Percentiles rank a stretch among this genome's conserved stretches.
Conservation (phyloP, 2,888 invertebrate species). For the Torymus tubicola region DNA sequence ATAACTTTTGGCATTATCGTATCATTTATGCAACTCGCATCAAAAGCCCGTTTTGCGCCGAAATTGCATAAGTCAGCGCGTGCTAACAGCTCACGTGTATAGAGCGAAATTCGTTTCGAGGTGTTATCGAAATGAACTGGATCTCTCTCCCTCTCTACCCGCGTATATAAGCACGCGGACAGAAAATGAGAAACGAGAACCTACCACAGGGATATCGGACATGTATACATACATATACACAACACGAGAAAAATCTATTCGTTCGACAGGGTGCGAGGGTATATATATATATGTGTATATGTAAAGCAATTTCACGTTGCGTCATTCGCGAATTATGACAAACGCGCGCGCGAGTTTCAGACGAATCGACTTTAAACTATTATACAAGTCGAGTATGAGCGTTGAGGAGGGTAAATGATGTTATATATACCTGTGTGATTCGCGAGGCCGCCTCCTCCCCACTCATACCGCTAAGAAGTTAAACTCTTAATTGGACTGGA, state of each 20-base stretch:
- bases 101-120: slow-evolving; percentile 15
- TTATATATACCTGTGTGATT: slow-evolving; percentile 25
- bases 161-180: too few species aligned
- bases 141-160: not conserved
- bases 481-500: slow-evolving; percentile 54
- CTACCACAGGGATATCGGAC: too few species aligned
- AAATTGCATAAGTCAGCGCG: not conserved
- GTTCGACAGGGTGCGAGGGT: slow-evolving; percentile 6
- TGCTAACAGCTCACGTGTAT: slow-evolving; percentile 3
- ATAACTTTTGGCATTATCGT: slow-evolving; percentile 42
- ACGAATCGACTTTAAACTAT: slow-evolving; percentile 35
- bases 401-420: slow-evolving; percentile 21
- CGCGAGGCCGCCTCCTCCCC: not conserved
- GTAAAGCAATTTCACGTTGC: slow-evolving; percentile 41
- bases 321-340: slow-evolving; percentile 40
- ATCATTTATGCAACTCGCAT: slow-evolving; percentile 40
- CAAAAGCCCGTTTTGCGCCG: not conserved
- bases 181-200: too few species aligned
- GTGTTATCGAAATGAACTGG: slow-evolving; percentile 26
- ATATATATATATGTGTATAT: not conserved
- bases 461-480: slow-evolving; percentile 17
- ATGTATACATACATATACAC: too few species aligned
- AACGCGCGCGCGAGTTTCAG: not conserved
- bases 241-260: slow-evolving; percentile 2
- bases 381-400: slow-evolving; percentile 38